Evolutionary conservation across 2,113 vertebrate genomes (phyloP), one percentile per base, ranked within the genome.

Genomic region (Macrotis lagotis): DNA sequence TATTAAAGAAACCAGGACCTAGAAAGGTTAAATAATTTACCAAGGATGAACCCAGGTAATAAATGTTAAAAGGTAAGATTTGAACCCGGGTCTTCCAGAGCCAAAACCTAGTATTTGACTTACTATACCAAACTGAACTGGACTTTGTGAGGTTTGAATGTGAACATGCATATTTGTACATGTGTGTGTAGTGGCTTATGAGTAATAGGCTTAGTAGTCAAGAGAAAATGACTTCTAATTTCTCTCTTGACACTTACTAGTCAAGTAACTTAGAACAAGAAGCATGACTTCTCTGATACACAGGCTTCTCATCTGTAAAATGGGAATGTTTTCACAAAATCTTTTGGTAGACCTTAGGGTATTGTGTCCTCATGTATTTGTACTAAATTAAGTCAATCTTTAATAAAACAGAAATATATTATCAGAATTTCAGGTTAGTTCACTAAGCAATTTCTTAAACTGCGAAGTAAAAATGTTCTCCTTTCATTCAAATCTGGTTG

Each of bases 401-500:
- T 83, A 44, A 44, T 83, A 44, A 44, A 83, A 83, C 5, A 44
- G n/a, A 8, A 7, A 74, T 83, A 44, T 83, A 24, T 83, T 24
- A 44, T 19, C 16, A 83, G 19, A 83, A n/a, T 44, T 44, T 4
- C 19, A 44, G n/a, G 37, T n/a, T 44, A 83, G 5, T 83, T 83
- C 1, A 44, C n/a, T 44, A 44, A 44, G 66, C 5, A 83, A 44
- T n/a, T 83, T 83, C 59, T 66, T 66, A 16, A 83, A 24, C n/a
- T 83, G n/a, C 8, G 44, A 2, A 6, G 16, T 83, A 55, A 51
- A 92, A 96, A 92, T 50, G 51, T 95, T 94, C 3, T 74, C 94
- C 50, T 95, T 96, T 90, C 51, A 44, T 93, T 94, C 48, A 59
- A 48, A 48, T 91, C 96, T 91, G 91, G 26, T 74, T 51, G 55